Base-by-base conservation (phyloP, 2,113 vertebrate genomes). In the Chamaetylas fuelleborni region DNA sequence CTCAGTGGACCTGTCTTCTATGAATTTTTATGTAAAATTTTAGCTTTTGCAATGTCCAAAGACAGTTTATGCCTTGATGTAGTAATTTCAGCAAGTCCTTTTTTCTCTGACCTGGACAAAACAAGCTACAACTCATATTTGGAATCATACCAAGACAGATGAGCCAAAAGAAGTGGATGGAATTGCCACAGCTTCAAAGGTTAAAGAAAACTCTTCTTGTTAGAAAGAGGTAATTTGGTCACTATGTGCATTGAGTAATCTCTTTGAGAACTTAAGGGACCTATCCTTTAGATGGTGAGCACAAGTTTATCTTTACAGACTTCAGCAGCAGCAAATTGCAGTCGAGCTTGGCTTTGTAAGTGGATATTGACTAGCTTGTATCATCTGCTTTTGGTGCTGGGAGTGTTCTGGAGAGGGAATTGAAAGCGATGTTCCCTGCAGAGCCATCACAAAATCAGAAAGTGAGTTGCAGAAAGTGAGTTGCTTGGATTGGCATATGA, bases 401-500 rank as follows among this genome's bases (percentile, higher is more conserved):
- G 18, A 26, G 19, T 74, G 29, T 71, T 64, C 57, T 87, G 64
- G 48, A 61, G 54, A 90, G 47, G 83, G 86, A 97, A 90, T 38
- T 48, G 57, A 95, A 42, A 66, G 51, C 78, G 87, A 62, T 85
- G 2, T 20, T 86, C 36, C 7, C 19, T 73, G 36, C 12, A 14
- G 18, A 72, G 20, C 56, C 65, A 42, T 76, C 34, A 79, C 77
- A 90, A 92, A 92, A 92, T 79, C 77, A 92, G 92, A 96, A 85
- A 54, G 28, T 6, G n/a, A 81, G 69, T 48, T 92, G 92, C 71
- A 92, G 92, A 96, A 85, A 54, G 28, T 6, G n/a, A 81, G 69
- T 48, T 92, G 92, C 71, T 96, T 96, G 45, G 80, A 82, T 57
- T 97, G 95, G 86, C 92, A 88, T 66, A 64, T 1, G 4, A 93